Base-by-base conservation (phyloP, 2,797 vertebrate genomes). In the Dermochelys coriacea region DNA sequence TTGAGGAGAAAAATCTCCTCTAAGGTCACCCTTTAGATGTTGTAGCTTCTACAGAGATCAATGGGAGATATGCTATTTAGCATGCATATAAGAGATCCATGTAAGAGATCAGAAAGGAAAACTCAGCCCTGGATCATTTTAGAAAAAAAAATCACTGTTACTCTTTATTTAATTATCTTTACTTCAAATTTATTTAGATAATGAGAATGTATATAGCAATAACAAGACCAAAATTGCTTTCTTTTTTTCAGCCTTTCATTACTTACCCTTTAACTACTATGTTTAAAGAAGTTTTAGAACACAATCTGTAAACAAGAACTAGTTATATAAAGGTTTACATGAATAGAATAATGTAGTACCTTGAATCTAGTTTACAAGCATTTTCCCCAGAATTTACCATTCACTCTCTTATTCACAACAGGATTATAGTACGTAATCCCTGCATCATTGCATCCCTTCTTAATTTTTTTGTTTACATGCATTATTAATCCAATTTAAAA, bases 361-460 rank as follows among this genome's bases (percentile, higher is more conserved):
- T 87, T 92, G 82, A 41, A 37, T 84, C 57, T 14, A 61, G 3
- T 85, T 93, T 88, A 74, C 16, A 95, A 81, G 16, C 49, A 4
- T 0, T 68, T 29, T 83, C 15, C 8, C 4, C 5, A 50, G 47
- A 12, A 82, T 95, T 88, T 93, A 86, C 34, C 18, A 71, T 85
- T 85, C 68, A 81, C 23, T 68, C 8, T 87, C 15, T 77, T 92
- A 55, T 31, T 85, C 50, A 34, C 45, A 88, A 89, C 1, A 81
- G 52, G 68, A 95, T 97, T 97, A 80, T 29, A 89, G 14, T 86
- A 41, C 86, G 75, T 84, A 97, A 93, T 84, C 49, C 8, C 57
- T 87, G 50, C 89, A 92, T 90, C 29, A 19, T 77, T 88, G 77
- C 2, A 85, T 96, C 84, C 47, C 27, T 80, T 84, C 52, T 91